These are phyloP conservation scores for Macroramphosus scolopax DNA, from an alignment of 2,797 vertebrate genomes.

Conservation along the genomic window DNA sequence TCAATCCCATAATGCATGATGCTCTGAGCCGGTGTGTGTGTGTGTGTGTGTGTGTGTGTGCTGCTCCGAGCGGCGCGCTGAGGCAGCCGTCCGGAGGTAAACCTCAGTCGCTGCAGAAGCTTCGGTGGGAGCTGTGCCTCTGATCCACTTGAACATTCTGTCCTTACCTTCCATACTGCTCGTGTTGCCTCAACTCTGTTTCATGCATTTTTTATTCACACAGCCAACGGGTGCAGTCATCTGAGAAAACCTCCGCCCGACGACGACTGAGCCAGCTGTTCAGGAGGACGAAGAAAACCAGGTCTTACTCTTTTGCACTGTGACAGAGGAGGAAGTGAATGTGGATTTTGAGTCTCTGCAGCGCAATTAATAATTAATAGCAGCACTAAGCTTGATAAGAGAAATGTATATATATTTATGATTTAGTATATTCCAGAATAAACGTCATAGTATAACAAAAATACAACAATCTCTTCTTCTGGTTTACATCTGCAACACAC, in stretches of 20 bases:
- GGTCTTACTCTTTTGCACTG: background rate
- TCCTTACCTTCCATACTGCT: too few species aligned
- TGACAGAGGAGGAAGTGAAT: background rate
- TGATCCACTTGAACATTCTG: conserved; percentile 37
- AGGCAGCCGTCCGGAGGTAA: too few species aligned
- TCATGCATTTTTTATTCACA: conserved; percentile 44
- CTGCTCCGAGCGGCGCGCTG: conserved; percentile 28
- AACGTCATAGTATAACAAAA: too few species aligned
- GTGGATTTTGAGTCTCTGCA: too few species aligned
- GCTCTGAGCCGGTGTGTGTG: too few species aligned
- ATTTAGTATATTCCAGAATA: too few species aligned
- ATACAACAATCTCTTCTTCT: too few species aligned
- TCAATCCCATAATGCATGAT: conserved; percentile 28
- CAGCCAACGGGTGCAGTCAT: conserved; percentile 59
- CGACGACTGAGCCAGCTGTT: conserved; percentile 62
- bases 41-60: conserved; percentile 17
- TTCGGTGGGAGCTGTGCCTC: conserved; percentile 31
- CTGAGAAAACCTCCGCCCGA: conserved; percentile 36
- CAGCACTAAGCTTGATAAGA: too few species aligned
- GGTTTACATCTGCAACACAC: too few species aligned
- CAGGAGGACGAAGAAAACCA: conserved; percentile 51
- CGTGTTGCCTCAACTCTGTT: conserved; percentile 5
- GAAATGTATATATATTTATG: too few species aligned
- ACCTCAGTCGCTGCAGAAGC: conserved; percentile 24
- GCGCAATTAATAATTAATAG: too few species aligned